Evolutionary conservation across 2,888 invertebrate genomes (phyloP), one percentile per base, ranked within the genome.

Genomic region (Heliconius sara): DNA sequence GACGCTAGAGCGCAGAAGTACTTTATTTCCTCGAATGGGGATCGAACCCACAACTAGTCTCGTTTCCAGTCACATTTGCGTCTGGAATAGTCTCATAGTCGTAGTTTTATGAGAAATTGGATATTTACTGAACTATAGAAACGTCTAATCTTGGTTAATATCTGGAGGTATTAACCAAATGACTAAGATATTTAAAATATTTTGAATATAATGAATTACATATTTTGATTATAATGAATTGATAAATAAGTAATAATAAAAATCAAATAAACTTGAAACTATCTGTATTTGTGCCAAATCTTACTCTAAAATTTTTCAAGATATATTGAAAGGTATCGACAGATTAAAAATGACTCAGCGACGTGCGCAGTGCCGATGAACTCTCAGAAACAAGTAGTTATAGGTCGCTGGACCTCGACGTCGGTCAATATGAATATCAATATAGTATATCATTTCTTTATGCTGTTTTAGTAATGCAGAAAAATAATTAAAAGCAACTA

Each of bases 341-440:
- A 70, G 43, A 70, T 70, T 70, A 70, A 70, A 70, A 70, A 70
- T 70, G 47, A 70, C 25, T 70, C 25, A 70, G 47, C 70, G 43
- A 25, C 25, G 70, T 70, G 70, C 70, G 70, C 70, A 47, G 70
- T 70, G 70, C 70, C 70, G 70, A 47, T 70, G 70, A 70, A 70
- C 70, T 70, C 70, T 43, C 43, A 70, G 25, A 70, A 43, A 43
- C 70, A 43, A 70, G 70, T 70, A 70, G 16, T 43, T 39, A 70
- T 47, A 70, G 70, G 70, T 70, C 70, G 43, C 43, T 70, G 70
- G 43, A 70, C 70, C 43, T 60, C n/a, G n/a, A 73, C 73, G n/a
- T n/a, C n/a, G 34, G 34, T 57, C 52, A 57, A 73, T 73, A 16
- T 25, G 60, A 3, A 60, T 39, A 73, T 60, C 25, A 60, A 60